Conservation (phyloP, 2,888 invertebrate species). For the Sepioteuthis lessoniana region DNA sequence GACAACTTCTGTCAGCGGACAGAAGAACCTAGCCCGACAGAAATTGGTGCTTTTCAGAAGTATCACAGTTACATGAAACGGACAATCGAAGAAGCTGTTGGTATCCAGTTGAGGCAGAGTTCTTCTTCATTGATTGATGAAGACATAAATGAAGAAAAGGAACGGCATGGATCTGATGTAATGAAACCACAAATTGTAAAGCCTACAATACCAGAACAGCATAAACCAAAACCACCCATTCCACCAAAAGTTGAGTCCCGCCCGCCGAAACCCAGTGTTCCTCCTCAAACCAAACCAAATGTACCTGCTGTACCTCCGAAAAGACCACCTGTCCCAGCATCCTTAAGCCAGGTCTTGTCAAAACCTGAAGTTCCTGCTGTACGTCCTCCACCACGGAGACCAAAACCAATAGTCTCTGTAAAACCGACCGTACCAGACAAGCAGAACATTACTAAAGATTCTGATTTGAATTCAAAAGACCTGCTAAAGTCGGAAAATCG, state of each 20-base stretch:
- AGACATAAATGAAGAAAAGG: neutral
- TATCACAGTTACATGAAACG: slow-evolving; percentile 23
- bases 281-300: neutral
- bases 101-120: slow-evolving; percentile 8
- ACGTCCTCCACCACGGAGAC: neutral
- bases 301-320: slow-evolving; percentile 17
- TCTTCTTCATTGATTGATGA: neutral
- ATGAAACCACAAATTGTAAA: neutral
- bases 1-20: neutral
- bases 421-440: neutral
- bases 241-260: neutral
- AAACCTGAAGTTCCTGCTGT: neutral
- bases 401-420: neutral
- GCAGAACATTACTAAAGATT: neutral
- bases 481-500: neutral
- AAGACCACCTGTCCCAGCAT: slow-evolving; percentile 34
- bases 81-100: slow-evolving; percentile 25
- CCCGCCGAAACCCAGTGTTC: neutral
- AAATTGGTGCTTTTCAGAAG: slow-evolving; percentile 35
- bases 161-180: neutral
- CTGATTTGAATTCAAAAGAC: neutral
- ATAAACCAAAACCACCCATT: neutral
- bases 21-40: neutral
- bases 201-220: neutral
- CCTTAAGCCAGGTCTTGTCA: neutral